phyloP scores from a whole-genome alignment of 1,140 invertebrate species.

The Phortica variegata region DNA sequence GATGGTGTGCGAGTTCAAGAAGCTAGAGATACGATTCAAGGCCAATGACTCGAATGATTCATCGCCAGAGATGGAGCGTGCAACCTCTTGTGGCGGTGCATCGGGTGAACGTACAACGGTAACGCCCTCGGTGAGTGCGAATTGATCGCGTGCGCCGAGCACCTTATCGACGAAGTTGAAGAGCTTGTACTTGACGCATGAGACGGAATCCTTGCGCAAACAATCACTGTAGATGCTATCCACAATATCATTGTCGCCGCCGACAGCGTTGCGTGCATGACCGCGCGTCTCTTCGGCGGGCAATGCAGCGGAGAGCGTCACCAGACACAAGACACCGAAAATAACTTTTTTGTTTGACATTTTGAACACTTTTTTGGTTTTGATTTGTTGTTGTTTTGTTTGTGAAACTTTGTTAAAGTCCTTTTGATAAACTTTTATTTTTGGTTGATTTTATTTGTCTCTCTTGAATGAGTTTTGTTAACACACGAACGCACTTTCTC shows the following conservation, averaged over 20 bases:
- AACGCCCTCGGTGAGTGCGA: slow-evolving; percentile 75
- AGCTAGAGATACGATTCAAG: slow-evolving; percentile 68
- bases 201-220: slow-evolving; percentile 74
- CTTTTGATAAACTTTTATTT: slow-evolving; percentile 8
- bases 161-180: slow-evolving; percentile 81
- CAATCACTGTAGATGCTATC: slow-evolving; percentile 75
- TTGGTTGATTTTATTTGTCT: no score
- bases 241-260: slow-evolving; percentile 73
- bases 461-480: no score
- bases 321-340: slow-evolving; percentile 60
- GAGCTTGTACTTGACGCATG: slow-evolving; percentile 81
- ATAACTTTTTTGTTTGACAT: slow-evolving; percentile 54
- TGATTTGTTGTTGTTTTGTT: slow-evolving; percentile 12
- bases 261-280: slow-evolving; percentile 62
- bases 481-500: slow-evolving; percentile 49
- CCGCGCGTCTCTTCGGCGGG: slow-evolving; percentile 67
- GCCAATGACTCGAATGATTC: slow-evolving; percentile 69
- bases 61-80: slow-evolving; percentile 65
- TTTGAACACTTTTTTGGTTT: slow-evolving; percentile 33
- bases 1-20: slow-evolving; percentile 74
- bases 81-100: slow-evolving; percentile 64
- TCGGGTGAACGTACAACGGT: slow-evolving; percentile 75
- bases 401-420: slow-evolving; percentile 13
- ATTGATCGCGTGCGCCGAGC: slow-evolving; percentile 73
- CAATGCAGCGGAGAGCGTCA: slow-evolving; percentile 61